A percentile compares a stretch with the other conserved stretches of the same genome.
Conservation (phyloP, 1,140 invertebrate species). For the Drosophila bifasciata region DNA sequence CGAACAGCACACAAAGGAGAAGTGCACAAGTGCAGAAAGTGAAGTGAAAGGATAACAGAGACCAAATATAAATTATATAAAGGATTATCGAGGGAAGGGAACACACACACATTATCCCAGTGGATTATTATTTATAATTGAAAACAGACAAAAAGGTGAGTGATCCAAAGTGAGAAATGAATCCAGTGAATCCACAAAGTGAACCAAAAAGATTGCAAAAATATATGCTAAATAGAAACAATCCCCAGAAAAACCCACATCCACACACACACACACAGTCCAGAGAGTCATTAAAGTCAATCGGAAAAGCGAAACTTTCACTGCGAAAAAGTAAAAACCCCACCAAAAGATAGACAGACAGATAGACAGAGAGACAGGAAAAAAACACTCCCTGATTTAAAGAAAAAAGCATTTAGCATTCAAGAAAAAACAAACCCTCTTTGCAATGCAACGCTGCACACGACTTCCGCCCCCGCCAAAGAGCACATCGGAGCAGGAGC, state of each 20-base stretch:
- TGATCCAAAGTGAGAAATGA: conserved; percentile 19
- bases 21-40: conserved; percentile 44
- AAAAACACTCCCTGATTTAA: no score
- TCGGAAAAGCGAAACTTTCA: conserved; percentile 60
- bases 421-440: no score
- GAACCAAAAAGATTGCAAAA: conserved; percentile 31
- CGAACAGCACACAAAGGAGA: conserved; percentile 48
- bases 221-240: not conserved
- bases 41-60: conserved; percentile 70
- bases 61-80: conserved; percentile 47
- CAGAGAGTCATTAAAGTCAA: conserved; percentile 37
- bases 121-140: conserved; percentile 54
- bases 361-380: no score
- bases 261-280: no score
- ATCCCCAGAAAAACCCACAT: no score
- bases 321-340: conserved; percentile 32
- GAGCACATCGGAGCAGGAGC: conserved; percentile 16
- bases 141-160: conserved; percentile 57
- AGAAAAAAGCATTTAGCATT: no score
- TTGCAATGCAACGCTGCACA: conserved; percentile 79
- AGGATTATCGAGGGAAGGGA: conserved; percentile 54
- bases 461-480: conserved; percentile 53
- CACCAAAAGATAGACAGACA: not conserved
- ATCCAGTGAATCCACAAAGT: conserved; percentile 8
- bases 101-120: conserved; percentile 19